phyloP scores from a whole-genome alignment of 2,888 invertebrate genomes.

The Drosophila setosimentum region DNA sequence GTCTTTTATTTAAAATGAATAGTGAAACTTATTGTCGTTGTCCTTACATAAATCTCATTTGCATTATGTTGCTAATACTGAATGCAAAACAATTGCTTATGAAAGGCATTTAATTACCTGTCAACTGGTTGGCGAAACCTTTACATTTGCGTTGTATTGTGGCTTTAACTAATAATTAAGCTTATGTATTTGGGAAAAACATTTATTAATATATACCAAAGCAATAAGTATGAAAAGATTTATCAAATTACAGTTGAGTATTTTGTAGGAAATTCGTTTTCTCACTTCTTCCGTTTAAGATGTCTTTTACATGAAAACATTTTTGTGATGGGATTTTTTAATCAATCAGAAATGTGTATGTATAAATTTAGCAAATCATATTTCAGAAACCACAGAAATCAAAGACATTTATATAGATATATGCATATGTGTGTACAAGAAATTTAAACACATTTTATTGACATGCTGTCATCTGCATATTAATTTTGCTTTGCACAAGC shows the following conservation, averaged over 20 bases:
- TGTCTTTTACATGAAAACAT: background rate
- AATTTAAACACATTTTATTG: background rate
- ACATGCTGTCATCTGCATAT: constrained; percentile 21
- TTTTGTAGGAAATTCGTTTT: background rate
- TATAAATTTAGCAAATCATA: background rate
- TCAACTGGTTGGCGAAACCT: background rate
- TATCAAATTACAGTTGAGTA: background rate
- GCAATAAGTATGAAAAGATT: background rate
- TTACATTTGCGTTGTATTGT: background rate
- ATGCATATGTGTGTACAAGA: background rate
- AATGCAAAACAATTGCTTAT: background rate
- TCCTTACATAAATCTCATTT: background rate
- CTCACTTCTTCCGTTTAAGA: background rate
- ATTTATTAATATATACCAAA: background rate
- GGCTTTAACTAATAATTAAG: background rate
- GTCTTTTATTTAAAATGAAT: background rate
- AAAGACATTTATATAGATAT: background rate
- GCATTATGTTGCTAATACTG: background rate
- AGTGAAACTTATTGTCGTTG: background rate
- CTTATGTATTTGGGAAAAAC: background rate
- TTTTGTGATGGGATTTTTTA: background rate
- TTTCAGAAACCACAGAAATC: background rate
- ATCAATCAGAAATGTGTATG: background rate
- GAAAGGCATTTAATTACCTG: constrained; percentile 14
- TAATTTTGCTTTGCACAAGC: background rate